A percentile compares a stretch with the other conserved stretches of the same genome.
phyloP scores from a whole-genome alignment of 1,140 invertebrate species.

The Schlechtendalia chinensis region DNA sequence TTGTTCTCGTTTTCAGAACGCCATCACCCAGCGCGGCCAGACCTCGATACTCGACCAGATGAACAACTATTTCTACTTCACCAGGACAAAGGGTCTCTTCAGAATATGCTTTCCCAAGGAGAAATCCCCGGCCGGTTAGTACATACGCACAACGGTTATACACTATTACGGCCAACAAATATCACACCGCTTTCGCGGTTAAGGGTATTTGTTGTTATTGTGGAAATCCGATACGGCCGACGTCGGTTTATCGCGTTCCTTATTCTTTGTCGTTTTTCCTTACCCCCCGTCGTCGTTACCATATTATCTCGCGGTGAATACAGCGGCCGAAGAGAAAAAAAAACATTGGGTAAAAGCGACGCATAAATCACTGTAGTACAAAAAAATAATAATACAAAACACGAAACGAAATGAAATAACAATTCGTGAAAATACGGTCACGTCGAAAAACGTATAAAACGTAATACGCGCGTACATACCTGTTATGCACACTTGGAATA shows the following conservation, averaged over 20 bases:
- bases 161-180: no score
- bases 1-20: slow-evolving; percentile 56
- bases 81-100: slow-evolving; percentile 84
- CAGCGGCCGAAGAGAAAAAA: neutral
- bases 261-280: no score
- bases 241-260: slow-evolving; percentile 12
- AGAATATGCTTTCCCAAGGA: slow-evolving; percentile 88
- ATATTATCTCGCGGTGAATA: neutral
- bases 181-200: no score
- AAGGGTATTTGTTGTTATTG: no score
- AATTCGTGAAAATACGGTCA: neutral
- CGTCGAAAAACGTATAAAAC: neutral
- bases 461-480: no score
- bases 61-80: slow-evolving; percentile 82
- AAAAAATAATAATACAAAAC: neutral
- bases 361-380: neutral
- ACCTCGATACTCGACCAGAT: slow-evolving; percentile 73
- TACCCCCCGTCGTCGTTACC: no score
- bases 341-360: neutral
- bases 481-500: no score
- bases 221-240: slow-evolving; percentile 14
- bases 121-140: slow-evolving; percentile 76
- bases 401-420: neutral
- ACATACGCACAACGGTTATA: no score
- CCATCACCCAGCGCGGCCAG: slow-evolving; percentile 66